Percentiles rank a stretch among this genome's conserved stretches.
Evolutionary conservation across 2,113 vertebrate species (phyloP).

Genomic region (Perca schrenkii): DNA sequence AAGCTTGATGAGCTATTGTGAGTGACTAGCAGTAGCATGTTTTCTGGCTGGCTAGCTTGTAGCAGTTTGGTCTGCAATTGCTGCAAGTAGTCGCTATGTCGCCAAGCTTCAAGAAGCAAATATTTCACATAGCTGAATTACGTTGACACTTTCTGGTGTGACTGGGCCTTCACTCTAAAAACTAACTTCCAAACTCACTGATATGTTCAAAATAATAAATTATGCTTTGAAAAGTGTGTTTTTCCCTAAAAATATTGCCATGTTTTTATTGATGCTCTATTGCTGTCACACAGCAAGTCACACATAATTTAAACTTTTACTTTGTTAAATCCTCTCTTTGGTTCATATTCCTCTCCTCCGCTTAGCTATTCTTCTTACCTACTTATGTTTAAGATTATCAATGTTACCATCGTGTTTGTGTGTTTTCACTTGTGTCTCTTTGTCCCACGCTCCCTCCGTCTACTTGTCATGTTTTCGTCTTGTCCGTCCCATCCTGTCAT

Average conservation of each 20-base stretch:
- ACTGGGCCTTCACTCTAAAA: background rate
- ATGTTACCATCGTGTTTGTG: constrained; percentile 46
- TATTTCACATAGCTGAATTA: background rate
- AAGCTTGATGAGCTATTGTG: background rate
- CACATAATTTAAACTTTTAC: background rate
- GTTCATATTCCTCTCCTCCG: background rate
- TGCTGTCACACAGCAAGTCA: background rate
- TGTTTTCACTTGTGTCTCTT: constrained; percentile 59
- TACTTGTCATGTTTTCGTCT: constrained; percentile 54
- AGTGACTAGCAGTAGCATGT: background rate
- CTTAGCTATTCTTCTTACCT: background rate
- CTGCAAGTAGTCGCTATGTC: background rate
- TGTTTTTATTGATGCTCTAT: background rate
- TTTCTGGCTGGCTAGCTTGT: background rate
- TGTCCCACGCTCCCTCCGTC: constrained; percentile 41
- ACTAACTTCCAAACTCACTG: background rate
- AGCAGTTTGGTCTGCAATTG: background rate
- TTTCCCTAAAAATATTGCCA: constrained; percentile 22
- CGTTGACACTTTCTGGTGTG: too few relatives aligned
- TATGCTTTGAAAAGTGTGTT: background rate
- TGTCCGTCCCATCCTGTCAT: constrained; percentile 48
- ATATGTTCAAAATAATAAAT: background rate
- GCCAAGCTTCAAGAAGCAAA: background rate
- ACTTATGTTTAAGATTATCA: constrained; percentile 20
- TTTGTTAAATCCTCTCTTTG: background rate